Evolutionary conservation across 2,113 vertebrate species (phyloP).

Genomic region (Amphilophus citrinellus): DNA sequence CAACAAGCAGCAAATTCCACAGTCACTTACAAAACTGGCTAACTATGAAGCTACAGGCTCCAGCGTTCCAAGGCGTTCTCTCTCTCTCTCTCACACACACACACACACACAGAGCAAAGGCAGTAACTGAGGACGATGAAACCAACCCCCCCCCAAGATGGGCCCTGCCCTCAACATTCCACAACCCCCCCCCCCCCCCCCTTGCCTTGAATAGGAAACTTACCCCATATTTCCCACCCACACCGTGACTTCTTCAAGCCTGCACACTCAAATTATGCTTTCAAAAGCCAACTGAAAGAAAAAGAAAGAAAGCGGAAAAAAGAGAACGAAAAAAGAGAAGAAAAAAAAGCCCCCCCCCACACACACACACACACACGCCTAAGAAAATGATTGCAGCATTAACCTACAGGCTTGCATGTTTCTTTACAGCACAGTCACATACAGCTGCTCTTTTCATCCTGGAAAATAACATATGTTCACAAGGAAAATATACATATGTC

Average conservation of each 20-base stretch:
- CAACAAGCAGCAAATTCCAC: slow-evolving; percentile 51
- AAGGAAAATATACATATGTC: background rate
- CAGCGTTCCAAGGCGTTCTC: background rate
- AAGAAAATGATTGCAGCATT: slow-evolving; percentile 28
- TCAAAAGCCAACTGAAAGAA: slow-evolving; percentile 47
- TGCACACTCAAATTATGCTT: slow-evolving; percentile 63
- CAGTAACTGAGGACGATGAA: slow-evolving; percentile 65
- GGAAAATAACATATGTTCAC: background rate
- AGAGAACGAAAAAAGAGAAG: background rate
- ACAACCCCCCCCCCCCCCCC: slow-evolving; percentile 75
- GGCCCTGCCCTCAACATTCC: slow-evolving; percentile 89
- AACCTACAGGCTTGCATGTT: slow-evolving; percentile 18
- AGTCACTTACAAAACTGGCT: slow-evolving; percentile 46
- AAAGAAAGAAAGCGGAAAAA: background rate
- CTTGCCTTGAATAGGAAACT: slow-evolving; percentile 86
- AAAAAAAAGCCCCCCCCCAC: background rate
- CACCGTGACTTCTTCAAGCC: slow-evolving; percentile 68
- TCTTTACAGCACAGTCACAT: background rate
- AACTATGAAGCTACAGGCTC: slow-evolving; percentile 44
- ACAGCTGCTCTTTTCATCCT: background rate
- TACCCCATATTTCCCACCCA: slow-evolving; percentile 81
- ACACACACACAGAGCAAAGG: slow-evolving; percentile 11
- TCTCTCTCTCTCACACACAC: slow-evolving; percentile 20
- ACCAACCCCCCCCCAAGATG: background rate
- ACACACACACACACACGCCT: background rate